Percentiles rank a stretch among this genome's conserved stretches.
These are phyloP conservation scores for Tineola bisselliella DNA, from an alignment of 2,888 invertebrate genomes.

Conservation along the genomic window DNA sequence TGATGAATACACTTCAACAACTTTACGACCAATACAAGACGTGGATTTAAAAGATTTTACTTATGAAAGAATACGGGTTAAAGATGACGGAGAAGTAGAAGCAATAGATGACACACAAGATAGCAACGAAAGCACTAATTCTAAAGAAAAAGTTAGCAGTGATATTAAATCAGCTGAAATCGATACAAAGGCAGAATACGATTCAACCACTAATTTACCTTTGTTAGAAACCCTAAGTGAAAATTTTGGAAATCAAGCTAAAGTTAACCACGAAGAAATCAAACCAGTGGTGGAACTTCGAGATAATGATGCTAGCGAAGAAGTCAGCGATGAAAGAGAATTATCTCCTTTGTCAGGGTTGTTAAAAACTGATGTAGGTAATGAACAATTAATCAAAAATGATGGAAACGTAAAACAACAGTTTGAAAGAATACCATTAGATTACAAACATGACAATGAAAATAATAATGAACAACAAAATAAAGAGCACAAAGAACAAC, in stretches of 20 bases:
- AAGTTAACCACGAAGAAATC: constrained; percentile 43
- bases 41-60: constrained; percentile 38
- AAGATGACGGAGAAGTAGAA: constrained; percentile 32
- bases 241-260: not conserved
- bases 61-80: constrained; percentile 34
- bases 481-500: constrained; percentile 21
- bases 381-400: constrained; percentile 15
- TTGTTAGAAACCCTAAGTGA: constrained; percentile 1
- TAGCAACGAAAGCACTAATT: constrained; percentile 22
- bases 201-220: constrained; percentile 12
- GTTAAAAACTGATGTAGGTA: not conserved
- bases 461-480: constrained; percentile 18
- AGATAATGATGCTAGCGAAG: constrained; percentile 32
- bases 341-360: not conserved
- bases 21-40: constrained; percentile 25
- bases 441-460: constrained; percentile 44
- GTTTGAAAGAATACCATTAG: constrained; percentile 55
- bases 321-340: constrained; percentile 14
- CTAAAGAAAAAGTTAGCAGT: not conserved
- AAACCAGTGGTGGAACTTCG: constrained; percentile 54
- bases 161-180: not conserved
- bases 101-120: constrained; percentile 26
- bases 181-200: not conserved
- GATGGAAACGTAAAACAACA: constrained; percentile 46
- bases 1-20: not conserved